phyloP scores from a whole-genome alignment of 2,888 invertebrate genomes.

The Drosophila histrio region DNA sequence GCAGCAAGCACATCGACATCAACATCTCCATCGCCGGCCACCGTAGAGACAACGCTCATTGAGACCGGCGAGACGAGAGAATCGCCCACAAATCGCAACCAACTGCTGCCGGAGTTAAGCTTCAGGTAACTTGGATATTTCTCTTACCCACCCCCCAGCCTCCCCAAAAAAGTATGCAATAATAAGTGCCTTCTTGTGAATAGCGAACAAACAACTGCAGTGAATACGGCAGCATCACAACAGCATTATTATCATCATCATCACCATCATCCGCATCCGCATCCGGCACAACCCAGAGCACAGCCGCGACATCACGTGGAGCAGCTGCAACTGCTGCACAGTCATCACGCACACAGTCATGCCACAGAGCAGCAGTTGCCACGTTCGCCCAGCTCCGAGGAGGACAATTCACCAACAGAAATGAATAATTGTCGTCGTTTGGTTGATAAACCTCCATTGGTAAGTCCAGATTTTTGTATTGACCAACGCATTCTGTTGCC shows the following conservation, averaged over 20 bases:
- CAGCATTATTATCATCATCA: conserved; percentile 57
- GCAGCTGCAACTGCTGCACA: conserved; percentile 71
- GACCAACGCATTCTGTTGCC: conserved; percentile 24
- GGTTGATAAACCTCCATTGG: conserved; percentile 91
- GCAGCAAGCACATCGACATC: conserved; percentile 30
- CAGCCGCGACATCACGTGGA: conserved; percentile 62
- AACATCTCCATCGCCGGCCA: conserved; percentile 17
- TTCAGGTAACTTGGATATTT: conserved; percentile 65
- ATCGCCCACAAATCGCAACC: conserved; percentile 41
- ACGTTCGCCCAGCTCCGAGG: conserved; percentile 89
- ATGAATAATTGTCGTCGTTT: conserved; percentile 93
- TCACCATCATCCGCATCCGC: conserved; percentile 51
- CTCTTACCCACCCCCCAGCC: background rate
- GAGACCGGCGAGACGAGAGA: conserved; percentile 50
- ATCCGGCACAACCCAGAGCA: conserved; percentile 42
- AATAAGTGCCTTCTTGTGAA: conserved; percentile 10
- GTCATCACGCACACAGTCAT: conserved; percentile 64
- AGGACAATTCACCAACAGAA: conserved; percentile 94
- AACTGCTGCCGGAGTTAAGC: conserved; percentile 68
- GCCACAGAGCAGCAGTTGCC: conserved; percentile 63
- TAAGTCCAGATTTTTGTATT: conserved; percentile 62
- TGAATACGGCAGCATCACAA: conserved; percentile 33
- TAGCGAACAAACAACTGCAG: conserved; percentile 24
- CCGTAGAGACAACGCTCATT: conserved; percentile 67
- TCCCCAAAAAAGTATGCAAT: conserved; percentile 32